These are phyloP conservation scores for Amblyraja radiata DNA, from an alignment of 2,797 vertebrate species.

Conservation along the genomic window DNA sequence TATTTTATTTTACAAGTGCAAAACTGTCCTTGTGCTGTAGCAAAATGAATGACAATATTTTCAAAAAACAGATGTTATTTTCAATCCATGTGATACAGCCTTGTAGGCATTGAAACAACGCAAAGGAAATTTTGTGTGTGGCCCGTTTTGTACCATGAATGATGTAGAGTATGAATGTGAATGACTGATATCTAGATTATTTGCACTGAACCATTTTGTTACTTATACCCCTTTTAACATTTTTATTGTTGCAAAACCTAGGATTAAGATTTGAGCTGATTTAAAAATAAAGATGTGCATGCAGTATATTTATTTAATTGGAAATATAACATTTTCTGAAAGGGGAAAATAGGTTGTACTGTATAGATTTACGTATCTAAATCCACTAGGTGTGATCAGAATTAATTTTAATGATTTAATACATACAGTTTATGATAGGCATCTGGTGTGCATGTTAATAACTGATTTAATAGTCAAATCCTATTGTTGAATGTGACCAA, in stretches of 20 bases:
- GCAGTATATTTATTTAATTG: slow-evolving; percentile 19
- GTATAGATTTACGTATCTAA: slow-evolving; percentile 4
- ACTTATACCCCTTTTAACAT: background rate
- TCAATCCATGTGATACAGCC: background rate
- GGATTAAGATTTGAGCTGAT: background rate
- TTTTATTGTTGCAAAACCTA: slow-evolving; percentile 11
- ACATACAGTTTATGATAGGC: background rate
- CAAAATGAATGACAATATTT: background rate
- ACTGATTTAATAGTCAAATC: background rate
- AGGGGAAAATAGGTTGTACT: slow-evolving; percentile 20
- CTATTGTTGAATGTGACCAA: background rate
- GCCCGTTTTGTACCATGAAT: background rate
- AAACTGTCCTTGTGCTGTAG: background rate
- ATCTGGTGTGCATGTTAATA: background rate
- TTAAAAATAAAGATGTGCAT: background rate
- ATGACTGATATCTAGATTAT: background rate
- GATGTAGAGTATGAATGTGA: slow-evolving; percentile 1
- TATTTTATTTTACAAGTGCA: background rate
- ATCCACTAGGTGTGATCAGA: background rate
- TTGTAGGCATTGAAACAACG: background rate
- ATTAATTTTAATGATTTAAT: slow-evolving; percentile 9
- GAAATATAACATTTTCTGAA: slow-evolving; percentile 5
- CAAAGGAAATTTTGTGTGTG: background rate
- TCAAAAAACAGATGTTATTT: background rate
- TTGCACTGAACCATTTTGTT: background rate